A percentile compares a stretch with the other conserved stretches of the same genome.
These are phyloP conservation scores for Calyptomena viridis DNA, from an alignment of 2,113 vertebrate genomes.

Conservation along the genomic window DNA sequence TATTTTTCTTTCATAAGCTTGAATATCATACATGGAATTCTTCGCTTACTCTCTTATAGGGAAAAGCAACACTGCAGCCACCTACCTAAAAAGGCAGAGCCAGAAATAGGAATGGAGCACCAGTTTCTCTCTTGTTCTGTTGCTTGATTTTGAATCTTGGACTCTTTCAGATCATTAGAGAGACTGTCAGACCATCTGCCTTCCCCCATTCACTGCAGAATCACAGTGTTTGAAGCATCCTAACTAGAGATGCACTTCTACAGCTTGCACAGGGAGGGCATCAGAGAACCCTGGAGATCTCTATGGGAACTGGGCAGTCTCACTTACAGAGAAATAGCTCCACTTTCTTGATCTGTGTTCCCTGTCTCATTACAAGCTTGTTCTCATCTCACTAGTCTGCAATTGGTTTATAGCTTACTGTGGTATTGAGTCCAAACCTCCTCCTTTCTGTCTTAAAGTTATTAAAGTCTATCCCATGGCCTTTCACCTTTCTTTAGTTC, in stretches of 20 bases:
- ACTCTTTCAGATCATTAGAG: neutral
- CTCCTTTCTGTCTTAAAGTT: neutral
- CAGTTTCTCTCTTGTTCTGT: neutral
- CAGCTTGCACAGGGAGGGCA: neutral
- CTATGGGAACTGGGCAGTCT: neutral
- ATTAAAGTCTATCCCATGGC: neutral
- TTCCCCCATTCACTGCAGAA: neutral
- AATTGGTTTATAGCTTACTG: neutral
- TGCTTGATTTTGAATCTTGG: neutral
- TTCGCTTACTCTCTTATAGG: neutral
- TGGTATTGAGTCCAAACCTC: neutral
- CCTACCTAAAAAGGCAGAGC: neutral
- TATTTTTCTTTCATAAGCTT: neutral
- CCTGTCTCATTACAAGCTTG: neutral
- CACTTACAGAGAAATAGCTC: neutral
- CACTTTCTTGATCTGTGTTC: neutral
- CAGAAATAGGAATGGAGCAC: neutral
- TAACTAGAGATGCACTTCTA: neutral
- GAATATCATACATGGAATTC: neutral
- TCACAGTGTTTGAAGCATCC: neutral
- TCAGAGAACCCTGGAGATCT: neutral
- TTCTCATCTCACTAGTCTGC: neutral
- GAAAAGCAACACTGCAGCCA: neutral
- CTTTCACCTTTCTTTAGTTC: neutral
- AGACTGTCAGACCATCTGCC: neutral